Evolutionary conservation across 2,797 vertebrate species (phyloP), one percentile per base, ranked within the genome.

Genomic region (Sebastes matsubarae): DNA sequence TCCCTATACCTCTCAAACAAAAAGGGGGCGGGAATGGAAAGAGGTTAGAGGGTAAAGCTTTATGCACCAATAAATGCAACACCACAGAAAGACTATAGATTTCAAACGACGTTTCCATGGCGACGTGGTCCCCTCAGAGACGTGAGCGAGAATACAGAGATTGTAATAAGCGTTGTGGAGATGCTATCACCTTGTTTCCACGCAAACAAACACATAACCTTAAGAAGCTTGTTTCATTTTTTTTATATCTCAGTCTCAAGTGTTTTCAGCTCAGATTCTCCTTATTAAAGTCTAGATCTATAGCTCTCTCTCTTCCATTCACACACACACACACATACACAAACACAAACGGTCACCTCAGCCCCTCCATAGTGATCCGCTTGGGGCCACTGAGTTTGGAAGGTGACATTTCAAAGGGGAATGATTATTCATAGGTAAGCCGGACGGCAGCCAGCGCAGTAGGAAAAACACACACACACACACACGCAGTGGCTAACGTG

Each of bases 341-440:
- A 32, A 13, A 75, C 60, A 72, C 30, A 71, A 36, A 67, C 1
- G 64, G n/a, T 18, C 68, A 72, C 20, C 63, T 73, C 20, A 66
- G 27, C 46, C 75, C 67, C 25, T 65, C 46, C 36, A 75, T 38
- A 16, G 68, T 61, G 68, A 82, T 77, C 57, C 2, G 38, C 77
- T 70, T n/a, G 69, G 79, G 94, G 93, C 87, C 88, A 92, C 65
- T 30, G 89, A 84, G 93, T 94, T 94, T 92, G 86, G 82, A 91
- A 84, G 91, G 81, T 95, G 93, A 94, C 94, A 94, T 94, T 95
- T 95, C 76, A 87, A 90, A 87, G 32, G 52, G 52, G 59, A 81
- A 90, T 92, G 79, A 93, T 92, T 94, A 95, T 94, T 94, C 89
- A 95, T 81, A 80, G 74, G 83, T 83, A 82, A 83, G 72, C 79